Evolutionary conservation across 2,888 invertebrate species (phyloP).

Genomic region (Drosophila multiciliata): DNA sequence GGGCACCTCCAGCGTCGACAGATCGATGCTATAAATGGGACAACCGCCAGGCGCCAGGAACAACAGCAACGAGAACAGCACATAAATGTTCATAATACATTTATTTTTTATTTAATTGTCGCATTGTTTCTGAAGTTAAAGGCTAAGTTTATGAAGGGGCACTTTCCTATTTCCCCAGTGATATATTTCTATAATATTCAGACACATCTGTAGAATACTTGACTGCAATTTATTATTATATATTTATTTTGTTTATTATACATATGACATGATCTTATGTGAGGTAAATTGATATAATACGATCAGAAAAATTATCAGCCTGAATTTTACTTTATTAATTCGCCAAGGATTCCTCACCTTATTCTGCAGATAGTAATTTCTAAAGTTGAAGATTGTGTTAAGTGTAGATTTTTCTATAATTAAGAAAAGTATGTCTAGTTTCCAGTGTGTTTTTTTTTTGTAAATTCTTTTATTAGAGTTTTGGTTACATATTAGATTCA

Average conservation of each 20-base stretch:
- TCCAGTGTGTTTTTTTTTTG: too few relatives aligned
- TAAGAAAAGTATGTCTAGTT: too few relatives aligned
- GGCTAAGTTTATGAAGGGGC: conserved; percentile 11
- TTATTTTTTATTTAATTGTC: conserved; percentile 54
- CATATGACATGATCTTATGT: background rate
- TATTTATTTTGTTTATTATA: background rate
- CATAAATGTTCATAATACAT: conserved; percentile 74
- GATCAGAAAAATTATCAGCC: background rate
- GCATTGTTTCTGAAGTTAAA: conserved; percentile 49
- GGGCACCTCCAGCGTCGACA: conserved; percentile 72
- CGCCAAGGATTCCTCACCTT: background rate
- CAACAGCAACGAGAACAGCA: conserved; percentile 67
- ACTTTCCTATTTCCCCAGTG: background rate
- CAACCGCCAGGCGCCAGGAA: conserved; percentile 76
- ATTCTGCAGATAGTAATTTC: background rate
- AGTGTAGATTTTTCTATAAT: too few relatives aligned
- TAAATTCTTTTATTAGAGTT: too few relatives aligned
- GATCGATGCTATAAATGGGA: conserved; percentile 75
- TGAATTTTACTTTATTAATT: background rate
- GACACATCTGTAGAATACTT: background rate
- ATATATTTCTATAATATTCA: background rate
- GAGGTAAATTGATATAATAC: background rate
- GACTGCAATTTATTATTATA: background rate
- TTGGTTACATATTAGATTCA: too few relatives aligned
- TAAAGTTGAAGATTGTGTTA: background rate